Base-by-base conservation (phyloP, 2,888 invertebrate species). In the Scaptomyza polygonia region DNA sequence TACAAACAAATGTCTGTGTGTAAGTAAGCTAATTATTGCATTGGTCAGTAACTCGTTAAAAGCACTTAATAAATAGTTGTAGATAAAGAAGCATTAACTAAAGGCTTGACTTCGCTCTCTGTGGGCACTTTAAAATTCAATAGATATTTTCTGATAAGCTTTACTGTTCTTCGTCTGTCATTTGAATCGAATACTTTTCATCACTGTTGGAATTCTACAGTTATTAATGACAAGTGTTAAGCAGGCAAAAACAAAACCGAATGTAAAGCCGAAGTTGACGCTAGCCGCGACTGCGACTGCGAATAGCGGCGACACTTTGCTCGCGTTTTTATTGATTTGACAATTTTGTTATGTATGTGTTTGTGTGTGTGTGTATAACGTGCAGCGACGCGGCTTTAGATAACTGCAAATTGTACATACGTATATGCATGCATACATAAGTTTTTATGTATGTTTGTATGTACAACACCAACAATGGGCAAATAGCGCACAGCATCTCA, bases 291-390 rank as follows among this genome's bases (percentile, higher is more conserved):
- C 55, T 32, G 16, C 49, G 49, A 34, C 49, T n/a, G 25, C 39
- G 43, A 48, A 52, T 51, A 12, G 45, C 56, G 67, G 49, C 44
- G 62, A 66, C 61, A 65, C 59, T 68, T 72, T 72, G 64, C 67
- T 74, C 64, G 72, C 71, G 67, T 67, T 70, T 78, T 75, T 78
- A 75, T 79, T 79, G 75, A 78, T 79, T 78, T 78, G 78, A 70
- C 78, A 72, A 78, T 72, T 63, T 62, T 39, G 25, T 48, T 51
- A 47, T 47, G 36, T 51, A 39, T 63, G 18, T 55, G 14, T 44
- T 11, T 64, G 54, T 39, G 12, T 36, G 11, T 43, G 27, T 44
- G 18, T 48, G 21, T 29, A 30, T 8, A 52, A 52, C 44, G 57
- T 63, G 57, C 62, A 67, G 51, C 45, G 56, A 36, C 44, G 56